phyloP scores from a whole-genome alignment of 2,888 invertebrate genomes.

The Timema podura region DNA sequence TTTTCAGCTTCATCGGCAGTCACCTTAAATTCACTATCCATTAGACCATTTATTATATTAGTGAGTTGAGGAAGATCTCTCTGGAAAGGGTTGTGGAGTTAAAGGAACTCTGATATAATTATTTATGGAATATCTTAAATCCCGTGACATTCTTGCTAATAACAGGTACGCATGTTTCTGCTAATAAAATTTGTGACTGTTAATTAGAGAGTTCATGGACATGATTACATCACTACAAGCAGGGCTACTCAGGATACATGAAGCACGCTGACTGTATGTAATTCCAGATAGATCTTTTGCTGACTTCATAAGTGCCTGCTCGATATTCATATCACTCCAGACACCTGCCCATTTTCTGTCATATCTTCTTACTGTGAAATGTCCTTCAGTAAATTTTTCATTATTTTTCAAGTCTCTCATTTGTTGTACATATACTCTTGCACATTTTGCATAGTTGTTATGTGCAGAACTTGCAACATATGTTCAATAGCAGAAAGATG shows the following conservation, averaged over 20 bases:
- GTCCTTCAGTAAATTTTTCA: not conserved
- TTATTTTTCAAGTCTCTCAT: not conserved
- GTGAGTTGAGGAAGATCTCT: not conserved
- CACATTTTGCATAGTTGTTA: constrained; percentile 8
- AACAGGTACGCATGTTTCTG: not conserved
- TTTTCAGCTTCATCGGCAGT: not conserved
- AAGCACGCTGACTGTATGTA: not conserved
- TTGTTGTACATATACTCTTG: not conserved
- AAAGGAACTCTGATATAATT: not conserved
- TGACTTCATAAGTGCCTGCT: not conserved
- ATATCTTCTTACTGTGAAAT: not conserved
- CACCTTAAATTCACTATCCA: not conserved
- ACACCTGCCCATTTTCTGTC: not conserved
- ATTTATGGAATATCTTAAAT: not conserved
- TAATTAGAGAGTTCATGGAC: not conserved
- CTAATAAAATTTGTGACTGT: not conserved
- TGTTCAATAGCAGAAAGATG: not conserved
- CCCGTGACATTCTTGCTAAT: not conserved
- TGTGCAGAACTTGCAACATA: not conserved
- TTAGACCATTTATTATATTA: not conserved
- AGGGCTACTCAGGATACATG: not conserved
- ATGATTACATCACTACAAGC: constrained; percentile 1
- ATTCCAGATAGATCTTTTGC: not conserved
- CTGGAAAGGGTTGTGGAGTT: not conserved
- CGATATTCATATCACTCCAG: not conserved